Percentiles rank a stretch among this genome's conserved stretches.
These are phyloP conservation scores for Desoria tigrina DNA, from an alignment of 2,888 invertebrate genomes.

Conservation along the genomic window DNA sequence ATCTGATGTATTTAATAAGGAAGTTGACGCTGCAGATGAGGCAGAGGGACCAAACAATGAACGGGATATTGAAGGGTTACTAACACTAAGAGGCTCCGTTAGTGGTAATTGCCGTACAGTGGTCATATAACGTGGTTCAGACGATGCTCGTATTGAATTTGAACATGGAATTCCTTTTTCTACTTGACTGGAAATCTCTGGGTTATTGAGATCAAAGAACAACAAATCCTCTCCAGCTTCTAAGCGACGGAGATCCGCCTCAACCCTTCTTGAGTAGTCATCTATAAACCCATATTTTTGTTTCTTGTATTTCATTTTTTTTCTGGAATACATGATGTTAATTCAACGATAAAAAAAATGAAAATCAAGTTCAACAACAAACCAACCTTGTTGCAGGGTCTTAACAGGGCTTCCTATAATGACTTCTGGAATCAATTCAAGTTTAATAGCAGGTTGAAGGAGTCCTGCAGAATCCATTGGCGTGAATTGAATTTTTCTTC, in stretches of 20 bases:
- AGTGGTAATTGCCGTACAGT: not conserved
- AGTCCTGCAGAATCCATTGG: not conserved
- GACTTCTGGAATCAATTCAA: not conserved
- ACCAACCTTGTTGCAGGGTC: not conserved
- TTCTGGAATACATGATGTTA: too few relatives aligned
- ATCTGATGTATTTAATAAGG: not conserved
- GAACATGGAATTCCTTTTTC: too few relatives aligned
- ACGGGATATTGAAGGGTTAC: too few relatives aligned
- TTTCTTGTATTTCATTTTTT: not conserved
- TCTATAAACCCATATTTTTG: not conserved
- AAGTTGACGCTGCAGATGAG: not conserved
- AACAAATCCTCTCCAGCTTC: not conserved
- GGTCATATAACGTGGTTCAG: not conserved
- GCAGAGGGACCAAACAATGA: not conserved
- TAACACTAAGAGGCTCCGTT: not conserved
- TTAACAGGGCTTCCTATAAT: not conserved
- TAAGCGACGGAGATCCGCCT: constrained; percentile 4
- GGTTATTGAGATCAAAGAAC: not conserved
- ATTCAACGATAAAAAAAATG: too few relatives aligned
- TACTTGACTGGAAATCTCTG: not conserved
- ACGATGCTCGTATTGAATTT: not conserved
- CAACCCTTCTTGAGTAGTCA: constrained; percentile 3
- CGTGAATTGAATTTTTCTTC: not conserved
- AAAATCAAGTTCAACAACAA: too few relatives aligned
- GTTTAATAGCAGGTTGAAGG: not conserved